phyloP scores from a whole-genome alignment of 2,113 vertebrate species.

The Urocynchramus pylzowi region DNA sequence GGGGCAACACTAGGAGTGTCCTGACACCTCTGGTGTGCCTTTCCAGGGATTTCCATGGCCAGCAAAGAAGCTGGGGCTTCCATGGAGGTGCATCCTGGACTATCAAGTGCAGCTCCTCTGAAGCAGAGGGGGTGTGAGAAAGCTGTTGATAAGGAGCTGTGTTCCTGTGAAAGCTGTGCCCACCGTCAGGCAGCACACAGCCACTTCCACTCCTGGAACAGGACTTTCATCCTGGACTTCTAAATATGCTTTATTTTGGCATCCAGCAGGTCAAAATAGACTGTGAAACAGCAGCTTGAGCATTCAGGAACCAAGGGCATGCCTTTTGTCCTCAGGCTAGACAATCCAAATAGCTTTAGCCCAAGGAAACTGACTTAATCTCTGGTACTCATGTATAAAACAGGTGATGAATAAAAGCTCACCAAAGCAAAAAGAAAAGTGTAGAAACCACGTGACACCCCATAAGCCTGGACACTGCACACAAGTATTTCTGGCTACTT shows the following conservation, averaged over 20 bases:
- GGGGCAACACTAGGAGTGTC: accelerated
- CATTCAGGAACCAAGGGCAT: background rate
- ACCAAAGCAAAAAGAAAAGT: background rate
- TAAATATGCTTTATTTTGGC: background rate
- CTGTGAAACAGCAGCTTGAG: background rate
- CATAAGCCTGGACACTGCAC: accelerated
- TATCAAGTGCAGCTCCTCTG: background rate
- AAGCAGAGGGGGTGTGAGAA: accelerated
- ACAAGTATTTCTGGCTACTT: background rate
- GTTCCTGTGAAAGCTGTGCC: accelerated
- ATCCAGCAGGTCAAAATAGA: background rate
- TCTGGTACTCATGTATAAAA: background rate
- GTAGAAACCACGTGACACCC: background rate
- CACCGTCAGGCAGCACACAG: background rate
- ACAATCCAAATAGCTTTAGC: background rate
- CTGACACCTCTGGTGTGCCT: background rate
- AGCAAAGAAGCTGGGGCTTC: background rate
- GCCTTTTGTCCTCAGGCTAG: background rate
- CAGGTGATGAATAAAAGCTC: background rate
- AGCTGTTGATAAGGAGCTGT: background rate
- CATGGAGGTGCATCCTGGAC: accelerated
- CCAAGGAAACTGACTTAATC: background rate
- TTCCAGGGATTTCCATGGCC: background rate
- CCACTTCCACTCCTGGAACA: background rate
- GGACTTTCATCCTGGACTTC: background rate